These are phyloP conservation scores for Cydia amplana DNA, from an alignment of 1,140 invertebrate species.

Conservation along the genomic window DNA sequence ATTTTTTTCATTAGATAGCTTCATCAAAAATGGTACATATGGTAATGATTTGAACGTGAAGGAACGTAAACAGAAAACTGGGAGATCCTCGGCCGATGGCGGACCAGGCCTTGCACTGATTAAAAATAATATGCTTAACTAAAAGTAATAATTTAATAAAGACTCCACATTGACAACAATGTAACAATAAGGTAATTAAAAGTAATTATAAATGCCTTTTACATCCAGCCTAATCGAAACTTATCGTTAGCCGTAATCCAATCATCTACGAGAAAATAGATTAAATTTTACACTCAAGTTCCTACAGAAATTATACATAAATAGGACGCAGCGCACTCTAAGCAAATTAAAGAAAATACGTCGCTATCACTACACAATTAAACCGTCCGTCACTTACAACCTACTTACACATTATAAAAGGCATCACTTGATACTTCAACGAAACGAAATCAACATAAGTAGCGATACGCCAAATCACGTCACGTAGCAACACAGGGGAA, in stretches of 20 bases:
- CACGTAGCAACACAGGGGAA: constrained; percentile 65
- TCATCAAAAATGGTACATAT: not conserved
- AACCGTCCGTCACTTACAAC: constrained; percentile 58
- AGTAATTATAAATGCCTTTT: constrained; percentile 58
- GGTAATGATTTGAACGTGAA: not conserved
- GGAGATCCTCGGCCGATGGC: constrained; percentile 3
- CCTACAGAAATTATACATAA: constrained; percentile 39
- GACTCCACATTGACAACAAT: constrained; percentile 56
- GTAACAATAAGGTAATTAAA: constrained; percentile 54
- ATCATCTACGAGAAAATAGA: constrained; percentile 31
- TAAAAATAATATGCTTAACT: constrained; percentile 37
- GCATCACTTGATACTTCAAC: constrained; percentile 67
- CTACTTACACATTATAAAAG: constrained; percentile 76
- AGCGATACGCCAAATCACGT: constrained; percentile 66
- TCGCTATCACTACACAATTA: constrained; percentile 64
- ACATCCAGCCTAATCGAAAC: constrained; percentile 47
- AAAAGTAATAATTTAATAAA: constrained; percentile 60
- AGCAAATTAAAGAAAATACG: constrained; percentile 47
- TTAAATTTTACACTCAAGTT: constrained; percentile 39
- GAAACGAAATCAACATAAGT: constrained; percentile 55
- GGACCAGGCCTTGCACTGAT: constrained; percentile 9
- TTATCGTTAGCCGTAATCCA: constrained; percentile 41
- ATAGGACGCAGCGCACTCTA: constrained; percentile 40
- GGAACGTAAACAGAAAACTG: not conserved
- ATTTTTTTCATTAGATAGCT: not conserved